These are phyloP conservation scores for Pectinophora gossypiella DNA, from an alignment of 1,140 invertebrate genomes.

Conservation along the genomic window DNA sequence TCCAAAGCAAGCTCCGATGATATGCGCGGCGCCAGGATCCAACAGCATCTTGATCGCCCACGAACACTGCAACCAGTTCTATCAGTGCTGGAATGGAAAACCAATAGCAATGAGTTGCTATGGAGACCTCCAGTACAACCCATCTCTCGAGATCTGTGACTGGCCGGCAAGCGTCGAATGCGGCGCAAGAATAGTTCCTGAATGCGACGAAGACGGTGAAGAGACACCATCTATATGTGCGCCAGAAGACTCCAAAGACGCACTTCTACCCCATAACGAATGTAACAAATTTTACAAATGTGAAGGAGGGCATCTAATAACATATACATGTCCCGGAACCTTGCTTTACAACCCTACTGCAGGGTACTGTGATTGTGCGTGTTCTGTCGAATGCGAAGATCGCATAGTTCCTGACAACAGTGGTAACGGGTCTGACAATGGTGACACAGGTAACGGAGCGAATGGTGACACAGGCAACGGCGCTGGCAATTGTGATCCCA, in stretches of 20 bases:
- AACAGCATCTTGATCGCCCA: conserved; percentile 20
- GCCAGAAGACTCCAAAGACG: conserved; percentile 15
- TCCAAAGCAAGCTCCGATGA: conserved; percentile 20
- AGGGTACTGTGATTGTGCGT: conserved; percentile 10
- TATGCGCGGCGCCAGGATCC: conserved; percentile 24
- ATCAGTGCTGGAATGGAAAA: conserved; percentile 21
- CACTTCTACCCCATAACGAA: conserved; percentile 6
- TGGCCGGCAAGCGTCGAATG: conserved; percentile 22
- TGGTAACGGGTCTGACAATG: conserved; percentile 3
- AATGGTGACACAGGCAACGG: background rate
- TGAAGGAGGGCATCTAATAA: background rate
- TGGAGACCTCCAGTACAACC: conserved; percentile 13
- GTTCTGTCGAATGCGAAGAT: conserved; percentile 7
- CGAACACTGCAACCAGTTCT: conserved; percentile 27
- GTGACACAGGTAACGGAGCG: background rate
- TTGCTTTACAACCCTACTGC: conserved; percentile 14
- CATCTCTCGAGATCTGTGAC: conserved; percentile 16
- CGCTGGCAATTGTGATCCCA: background rate
- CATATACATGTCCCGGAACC: conserved; percentile 1
- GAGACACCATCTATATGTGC: conserved; percentile 22
- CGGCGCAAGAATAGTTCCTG: conserved; percentile 1
- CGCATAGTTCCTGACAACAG: background rate
- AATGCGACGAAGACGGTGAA: background rate
- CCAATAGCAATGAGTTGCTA: conserved; percentile 16
- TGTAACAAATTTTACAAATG: background rate